Evolutionary conservation across 2,888 invertebrate species (phyloP).

Genomic region (Aplocera efformata): DNA sequence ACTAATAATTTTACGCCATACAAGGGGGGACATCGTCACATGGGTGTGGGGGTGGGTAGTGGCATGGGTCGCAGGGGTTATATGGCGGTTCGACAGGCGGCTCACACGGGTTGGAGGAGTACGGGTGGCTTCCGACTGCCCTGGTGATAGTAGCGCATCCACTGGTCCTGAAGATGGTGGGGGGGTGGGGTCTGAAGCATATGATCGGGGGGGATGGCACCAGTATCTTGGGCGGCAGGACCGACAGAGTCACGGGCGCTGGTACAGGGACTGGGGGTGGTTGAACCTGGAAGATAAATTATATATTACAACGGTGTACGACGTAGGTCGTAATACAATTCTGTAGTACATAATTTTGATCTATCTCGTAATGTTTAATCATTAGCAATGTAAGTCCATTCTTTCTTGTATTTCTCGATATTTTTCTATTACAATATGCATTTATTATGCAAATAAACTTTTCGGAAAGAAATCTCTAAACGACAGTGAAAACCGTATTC

Average conservation of each 20-base stretch:
- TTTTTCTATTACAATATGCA: too few relatives aligned
- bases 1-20: conserved; percentile 14
- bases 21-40: conserved; percentile 3
- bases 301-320: neutral
- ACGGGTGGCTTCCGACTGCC: neutral
- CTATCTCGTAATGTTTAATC: too few relatives aligned
- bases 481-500: too few relatives aligned
- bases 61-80: conserved; percentile 3
- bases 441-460: too few relatives aligned
- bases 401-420: too few relatives aligned
- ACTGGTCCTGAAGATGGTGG: conserved; percentile 42
- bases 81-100: too few relatives aligned
- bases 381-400: too few relatives aligned
- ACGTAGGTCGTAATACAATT: too few relatives aligned
- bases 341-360: too few relatives aligned
- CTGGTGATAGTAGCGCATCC: conserved; percentile 39
- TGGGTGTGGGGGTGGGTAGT: conserved; percentile 10
- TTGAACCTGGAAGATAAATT: conserved; percentile 43
- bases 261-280: conserved; percentile 48
- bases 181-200: conserved; percentile 53
- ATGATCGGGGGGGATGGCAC: conserved; percentile 56
- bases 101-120: too few relatives aligned
- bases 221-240: conserved; percentile 52
- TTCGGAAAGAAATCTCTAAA: too few relatives aligned
- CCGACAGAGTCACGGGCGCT: conserved; percentile 40